These are phyloP conservation scores for Odiellus spinosus DNA, from an alignment of 2,888 invertebrate species.

Conservation along the genomic window DNA sequence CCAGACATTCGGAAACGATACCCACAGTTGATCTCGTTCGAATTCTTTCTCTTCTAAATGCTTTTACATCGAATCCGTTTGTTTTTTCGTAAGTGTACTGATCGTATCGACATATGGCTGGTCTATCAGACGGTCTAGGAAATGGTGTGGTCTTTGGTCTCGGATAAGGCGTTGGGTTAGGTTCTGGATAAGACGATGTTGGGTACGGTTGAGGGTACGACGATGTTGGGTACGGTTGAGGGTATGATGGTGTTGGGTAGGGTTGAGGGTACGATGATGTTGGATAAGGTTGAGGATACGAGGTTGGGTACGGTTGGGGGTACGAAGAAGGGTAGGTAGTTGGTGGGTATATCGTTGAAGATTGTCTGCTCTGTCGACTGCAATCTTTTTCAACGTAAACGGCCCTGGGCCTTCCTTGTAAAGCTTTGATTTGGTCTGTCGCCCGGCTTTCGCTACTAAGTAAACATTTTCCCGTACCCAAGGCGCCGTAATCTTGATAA, in stretches of 20 bases:
- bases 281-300: background rate
- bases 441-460: slow-evolving; percentile 56
- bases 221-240: slow-evolving; percentile 4
- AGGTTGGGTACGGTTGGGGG: background rate
- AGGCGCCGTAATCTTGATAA: slow-evolving; percentile 20
- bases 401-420: slow-evolving; percentile 42
- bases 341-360: slow-evolving; percentile 5
- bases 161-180: slow-evolving; percentile 3
- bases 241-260: slow-evolving; percentile 4
- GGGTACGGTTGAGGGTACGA: slow-evolving; percentile 4
- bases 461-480: slow-evolving; percentile 37
- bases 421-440: slow-evolving; percentile 18
- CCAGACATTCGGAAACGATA: slow-evolving; percentile 18
- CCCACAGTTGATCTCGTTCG: slow-evolving; percentile 18
- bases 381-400: slow-evolving; percentile 54
- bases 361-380: slow-evolving; percentile 5
- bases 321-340: background rate
- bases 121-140: slow-evolving; percentile 2
- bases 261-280: slow-evolving; percentile 4
- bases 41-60: slow-evolving; percentile 18
- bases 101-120: slow-evolving; percentile 12
- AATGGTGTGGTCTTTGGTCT: slow-evolving; percentile 4
- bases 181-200: background rate
- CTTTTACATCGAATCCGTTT: slow-evolving; percentile 15
- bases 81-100: slow-evolving; percentile 21